Conservation (phyloP, 2,113 vertebrate species). For the Tragelaphus imberbis region DNA sequence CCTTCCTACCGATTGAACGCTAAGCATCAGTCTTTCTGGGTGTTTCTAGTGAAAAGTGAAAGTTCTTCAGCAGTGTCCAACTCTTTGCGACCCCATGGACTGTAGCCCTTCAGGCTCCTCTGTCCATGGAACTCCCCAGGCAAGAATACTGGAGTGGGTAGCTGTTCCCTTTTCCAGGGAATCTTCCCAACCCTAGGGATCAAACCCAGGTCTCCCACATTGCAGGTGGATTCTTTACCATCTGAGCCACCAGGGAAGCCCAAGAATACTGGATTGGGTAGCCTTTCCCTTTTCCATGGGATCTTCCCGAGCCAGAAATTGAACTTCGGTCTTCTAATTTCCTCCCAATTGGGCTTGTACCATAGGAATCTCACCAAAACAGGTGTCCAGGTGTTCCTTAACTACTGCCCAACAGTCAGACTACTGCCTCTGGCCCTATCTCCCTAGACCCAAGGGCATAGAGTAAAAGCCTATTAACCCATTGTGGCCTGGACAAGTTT, state of each 20-base stretch:
- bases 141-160: neutral
- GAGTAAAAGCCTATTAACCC: neutral
- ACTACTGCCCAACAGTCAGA: neutral
- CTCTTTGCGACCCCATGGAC: neutral
- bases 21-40: neutral
- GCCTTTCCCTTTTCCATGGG: neutral
- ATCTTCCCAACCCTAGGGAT: neutral
- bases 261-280: neutral
- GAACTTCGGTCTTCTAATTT: neutral
- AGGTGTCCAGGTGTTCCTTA: neutral
- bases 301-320: neutral
- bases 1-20: neutral
- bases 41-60: neutral
- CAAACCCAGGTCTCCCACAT: neutral
- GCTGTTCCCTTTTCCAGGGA: neutral
- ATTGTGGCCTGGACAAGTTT: neutral
- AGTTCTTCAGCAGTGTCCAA: accelerated
- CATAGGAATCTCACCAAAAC: neutral
- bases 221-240: neutral
- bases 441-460: neutral
- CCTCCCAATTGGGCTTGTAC: neutral
- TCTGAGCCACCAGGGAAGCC: neutral
- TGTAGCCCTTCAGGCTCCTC: neutral
- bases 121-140: neutral
- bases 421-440: neutral